A percentile compares a stretch with the other conserved stretches of the same genome.
phyloP scores from a whole-genome alignment of 2,888 invertebrate species.

The Campoplex capitator region DNA sequence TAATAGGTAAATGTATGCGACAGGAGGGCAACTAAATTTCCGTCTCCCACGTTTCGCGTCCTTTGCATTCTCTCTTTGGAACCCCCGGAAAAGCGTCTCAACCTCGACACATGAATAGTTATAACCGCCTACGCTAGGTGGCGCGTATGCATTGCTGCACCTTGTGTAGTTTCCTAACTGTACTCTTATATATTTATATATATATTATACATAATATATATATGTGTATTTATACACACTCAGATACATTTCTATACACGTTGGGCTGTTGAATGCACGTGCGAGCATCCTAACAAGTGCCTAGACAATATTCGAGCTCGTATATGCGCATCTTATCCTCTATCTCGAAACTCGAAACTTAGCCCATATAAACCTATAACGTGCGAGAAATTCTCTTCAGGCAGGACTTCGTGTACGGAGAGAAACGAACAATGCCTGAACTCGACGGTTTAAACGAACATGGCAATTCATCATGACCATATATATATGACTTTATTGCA shows the following conservation, averaged over 20 bases:
- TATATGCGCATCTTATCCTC: constrained; percentile 58
- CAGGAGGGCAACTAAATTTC: constrained; percentile 54
- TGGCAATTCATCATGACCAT: not conserved
- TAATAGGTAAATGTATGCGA: constrained; percentile 44
- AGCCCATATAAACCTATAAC: constrained; percentile 17
- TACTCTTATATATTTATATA: not conserved
- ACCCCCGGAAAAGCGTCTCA: constrained; percentile 27
- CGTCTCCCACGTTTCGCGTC: constrained; percentile 55
- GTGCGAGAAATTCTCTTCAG: constrained; percentile 25
- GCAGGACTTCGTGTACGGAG: not conserved
- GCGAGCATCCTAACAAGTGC: constrained; percentile 54
- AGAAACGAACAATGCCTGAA: constrained; percentile 34
- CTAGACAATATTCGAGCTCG: constrained; percentile 61
- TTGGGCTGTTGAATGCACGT: constrained; percentile 56
- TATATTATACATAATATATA: not conserved
- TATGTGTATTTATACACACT: not conserved
- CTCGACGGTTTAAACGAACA: not conserved
- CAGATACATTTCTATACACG: not conserved
- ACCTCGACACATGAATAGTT: constrained; percentile 66
- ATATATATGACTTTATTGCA: not conserved
- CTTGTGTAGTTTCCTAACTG: constrained; percentile 29
- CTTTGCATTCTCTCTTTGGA: constrained; percentile 56
- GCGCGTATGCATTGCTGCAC: constrained; percentile 49
- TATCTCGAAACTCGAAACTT: constrained; percentile 58
- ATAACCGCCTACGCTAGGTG: constrained; percentile 47